Base-by-base conservation (phyloP, 2,113 vertebrate genomes). In the Pseudorasbora parva region DNA sequence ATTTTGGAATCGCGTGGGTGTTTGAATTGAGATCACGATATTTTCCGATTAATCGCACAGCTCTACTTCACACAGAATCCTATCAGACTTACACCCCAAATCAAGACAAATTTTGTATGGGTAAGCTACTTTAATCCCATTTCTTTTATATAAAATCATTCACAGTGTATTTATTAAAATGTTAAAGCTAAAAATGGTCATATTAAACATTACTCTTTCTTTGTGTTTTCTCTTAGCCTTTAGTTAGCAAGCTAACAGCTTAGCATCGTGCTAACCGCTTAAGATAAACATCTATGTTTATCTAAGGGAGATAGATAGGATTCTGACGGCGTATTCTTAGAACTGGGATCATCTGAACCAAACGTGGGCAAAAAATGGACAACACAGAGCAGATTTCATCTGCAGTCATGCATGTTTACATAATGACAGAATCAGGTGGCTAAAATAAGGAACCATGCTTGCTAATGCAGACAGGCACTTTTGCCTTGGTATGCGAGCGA, bases 361-460 rank as follows among this genome's bases (percentile, higher is more conserved):
- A 60, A 60, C 23, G 8, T 60, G 75, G 56, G 37, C 21, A 78
- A 56, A 37, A 45, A 25, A 60, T 76, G 9, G 19, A 41, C 30
- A 45, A 78, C 25, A 79, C 23, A 7, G 43, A 47, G 47, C 64
- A 64, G 64, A 51, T 60, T 25, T 27, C 79, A 43, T 83, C 33
- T 64, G 37, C 71, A 59, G 25, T 60, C 86, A 85, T 87, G 86
- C 86, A 78, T 57, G 78, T 74, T 59, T 62, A 82, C 25, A 72
- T 56, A 56, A 45, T 30, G n/a, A 84, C 21, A 62, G 79, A 66
- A 41, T 51, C 73, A 62, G 47, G 23, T 30, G 33, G 41, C 8
- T 75, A 56, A 71, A 77, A 25, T 43, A 69, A 71, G 45, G 66
- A 76, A 71, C 59, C 78, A 82, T 77, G 86, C 82, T 54, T 19